Evolutionary conservation across 1,140 invertebrate species (phyloP).

Genomic region (Neomicropteryx cornuta): DNA sequence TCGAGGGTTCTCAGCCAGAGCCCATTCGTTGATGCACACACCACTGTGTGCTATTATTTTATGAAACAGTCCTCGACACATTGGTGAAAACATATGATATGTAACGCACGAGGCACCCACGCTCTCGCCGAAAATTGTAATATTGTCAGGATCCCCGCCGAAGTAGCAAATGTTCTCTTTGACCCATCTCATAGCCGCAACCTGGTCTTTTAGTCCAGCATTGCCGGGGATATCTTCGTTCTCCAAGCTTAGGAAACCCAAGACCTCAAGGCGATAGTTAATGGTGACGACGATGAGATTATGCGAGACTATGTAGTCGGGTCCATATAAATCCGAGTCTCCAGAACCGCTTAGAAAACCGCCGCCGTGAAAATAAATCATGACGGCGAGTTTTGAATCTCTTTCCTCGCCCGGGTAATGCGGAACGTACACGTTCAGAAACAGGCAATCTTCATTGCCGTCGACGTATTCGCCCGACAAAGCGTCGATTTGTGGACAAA

Average conservation of each 20-base stretch:
- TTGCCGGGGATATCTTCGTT: constrained; percentile 49
- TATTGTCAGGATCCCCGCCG: constrained; percentile 42
- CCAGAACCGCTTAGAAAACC: constrained; percentile 50
- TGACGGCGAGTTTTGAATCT: constrained; percentile 49
- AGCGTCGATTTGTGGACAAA: constrained; percentile 37
- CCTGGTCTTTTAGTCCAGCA: constrained; percentile 57
- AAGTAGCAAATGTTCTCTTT: constrained; percentile 48
- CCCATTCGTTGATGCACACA: constrained; percentile 32
- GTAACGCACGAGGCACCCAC: constrained; percentile 50
- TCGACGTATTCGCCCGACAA: constrained; percentile 21
- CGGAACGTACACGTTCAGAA: constrained; percentile 58
- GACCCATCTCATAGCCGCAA: constrained; percentile 48
- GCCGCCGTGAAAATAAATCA: constrained; percentile 69
- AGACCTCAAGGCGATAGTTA: constrained; percentile 49
- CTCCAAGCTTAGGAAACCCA: constrained; percentile 41
- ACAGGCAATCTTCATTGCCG: constrained; percentile 58
- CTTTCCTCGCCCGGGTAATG: constrained; percentile 15
- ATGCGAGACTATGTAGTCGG: constrained; percentile 49
- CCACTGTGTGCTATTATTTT: constrained; percentile 38
- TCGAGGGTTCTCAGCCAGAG: constrained; percentile 22
- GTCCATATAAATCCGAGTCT: constrained; percentile 42
- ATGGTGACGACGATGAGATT: constrained; percentile 52
- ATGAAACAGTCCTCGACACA: constrained; percentile 36
- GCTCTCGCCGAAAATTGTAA: constrained; percentile 59
- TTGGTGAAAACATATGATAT: constrained; percentile 51